Evolutionary conservation across 2,888 invertebrate species (phyloP).

Genomic region (Cancer borealis): DNA sequence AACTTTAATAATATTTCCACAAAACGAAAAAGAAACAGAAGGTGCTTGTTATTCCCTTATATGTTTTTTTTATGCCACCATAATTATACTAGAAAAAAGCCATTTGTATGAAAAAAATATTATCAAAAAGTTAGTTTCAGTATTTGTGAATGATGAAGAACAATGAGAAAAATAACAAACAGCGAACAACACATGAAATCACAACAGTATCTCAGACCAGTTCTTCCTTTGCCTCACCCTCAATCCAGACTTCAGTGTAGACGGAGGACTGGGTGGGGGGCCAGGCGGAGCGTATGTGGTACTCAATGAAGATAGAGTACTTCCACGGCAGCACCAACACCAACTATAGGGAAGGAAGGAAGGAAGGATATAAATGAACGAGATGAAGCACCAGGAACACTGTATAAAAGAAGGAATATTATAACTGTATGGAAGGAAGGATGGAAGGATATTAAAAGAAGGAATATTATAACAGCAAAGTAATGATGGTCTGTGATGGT

Average conservation of each 20-base stretch:
- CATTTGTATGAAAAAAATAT: too few relatives aligned
- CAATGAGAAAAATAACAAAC: too few relatives aligned
- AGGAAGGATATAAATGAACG: background rate
- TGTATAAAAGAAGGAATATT: too few relatives aligned
- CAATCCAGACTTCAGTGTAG: slow-evolving; percentile 72
- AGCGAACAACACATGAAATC: background rate
- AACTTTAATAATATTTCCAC: background rate
- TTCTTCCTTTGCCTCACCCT: slow-evolving; percentile 61
- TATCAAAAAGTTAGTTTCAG: too few relatives aligned
- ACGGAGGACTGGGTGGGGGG: slow-evolving; percentile 74
- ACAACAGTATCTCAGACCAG: background rate
- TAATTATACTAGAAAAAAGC: too few relatives aligned
- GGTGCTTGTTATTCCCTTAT: background rate
- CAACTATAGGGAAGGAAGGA: slow-evolving; percentile 79
- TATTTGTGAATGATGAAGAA: too few relatives aligned
- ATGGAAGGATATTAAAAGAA: background rate
- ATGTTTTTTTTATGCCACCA: too few relatives aligned
- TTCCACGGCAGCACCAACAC: slow-evolving; percentile 77
- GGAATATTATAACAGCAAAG: background rate
- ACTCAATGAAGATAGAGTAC: slow-evolving; percentile 77
- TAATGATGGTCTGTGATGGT: too few relatives aligned
- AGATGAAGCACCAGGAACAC: background rate
- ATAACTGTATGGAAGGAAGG: background rate
- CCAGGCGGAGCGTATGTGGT: slow-evolving; percentile 77
- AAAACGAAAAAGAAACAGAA: background rate